Evolutionary conservation across 1,140 invertebrate genomes (phyloP), one percentile per base, ranked within the genome.

Genomic region (Caerostris darwini): DNA sequence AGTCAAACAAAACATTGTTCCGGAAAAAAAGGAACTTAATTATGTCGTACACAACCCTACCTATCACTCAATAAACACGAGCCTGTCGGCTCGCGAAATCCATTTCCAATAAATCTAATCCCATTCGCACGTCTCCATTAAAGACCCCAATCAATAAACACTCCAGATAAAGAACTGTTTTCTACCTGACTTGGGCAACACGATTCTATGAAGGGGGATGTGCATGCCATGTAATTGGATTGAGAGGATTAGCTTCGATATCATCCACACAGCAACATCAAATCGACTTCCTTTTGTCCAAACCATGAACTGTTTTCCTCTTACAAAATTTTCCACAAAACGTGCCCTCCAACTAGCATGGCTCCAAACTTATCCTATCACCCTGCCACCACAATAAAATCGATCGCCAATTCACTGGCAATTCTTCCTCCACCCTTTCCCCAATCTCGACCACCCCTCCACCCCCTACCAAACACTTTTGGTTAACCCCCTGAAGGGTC

Each of bases 281-380:
- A 77, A 77, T 77, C 71, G 83, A 85, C 57, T 85, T 5, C 10
- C 19, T 88, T 88, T 88, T 85, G n/a, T 85, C 53, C n/a, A 53
- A 88, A 88, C 64, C 86, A 64, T 8, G 64, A 88, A 88, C 86
- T 19, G n/a, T 77, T 53, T 77, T 77, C 71, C 71, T 77, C 56
- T 54, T 3, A 3, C 12, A 19, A 90, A 90, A 19, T 71, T 90
- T 54, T 53, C 67, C n/a, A n/a, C 12, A 71, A 88, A 90, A 90
- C 88, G 88, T 90, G 88, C 64, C 88, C 64, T 19, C 64, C 64
- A 77, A 90, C 88, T 64, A 69, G n/a, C 59, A 69, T 90, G 19
- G 77, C 61, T 77, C 54, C 12, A 17, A 34, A 17, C 67, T 90
- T 69, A 90, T 34, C 34, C 34, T 34, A 34, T 88, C 61, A 59